Percentiles rank a stretch among this genome's conserved stretches.
Conservation (phyloP, 2,797 vertebrate species). For the Euthynnus affinis region DNA sequence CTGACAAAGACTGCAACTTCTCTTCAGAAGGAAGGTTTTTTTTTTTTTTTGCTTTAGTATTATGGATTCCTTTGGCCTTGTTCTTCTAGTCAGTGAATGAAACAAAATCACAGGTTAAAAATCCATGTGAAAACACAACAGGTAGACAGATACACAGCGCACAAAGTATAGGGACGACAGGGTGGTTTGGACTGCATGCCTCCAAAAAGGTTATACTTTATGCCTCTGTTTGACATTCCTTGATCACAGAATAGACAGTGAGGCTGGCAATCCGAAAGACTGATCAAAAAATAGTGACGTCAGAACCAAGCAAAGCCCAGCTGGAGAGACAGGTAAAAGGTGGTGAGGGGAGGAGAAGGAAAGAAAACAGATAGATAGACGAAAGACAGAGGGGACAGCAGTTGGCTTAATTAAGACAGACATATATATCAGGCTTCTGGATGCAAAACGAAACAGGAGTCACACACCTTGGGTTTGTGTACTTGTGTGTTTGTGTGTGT, state of each 20-base stretch:
- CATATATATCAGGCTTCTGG: slow-evolving; percentile 91
- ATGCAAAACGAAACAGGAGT: slow-evolving; percentile 92
- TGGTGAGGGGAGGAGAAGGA: background rate
- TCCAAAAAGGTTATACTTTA: slow-evolving; percentile 92
- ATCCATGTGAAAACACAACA: slow-evolving; percentile 85
- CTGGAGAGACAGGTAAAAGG: slow-evolving; percentile 82
- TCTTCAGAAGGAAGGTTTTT: slow-evolving; percentile 5
- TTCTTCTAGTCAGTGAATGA: slow-evolving; percentile 19
- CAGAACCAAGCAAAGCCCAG: slow-evolving; percentile 90
- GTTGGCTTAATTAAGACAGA: slow-evolving; percentile 93
- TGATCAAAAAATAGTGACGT: slow-evolving; percentile 46
- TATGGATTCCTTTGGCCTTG: slow-evolving; percentile 24
- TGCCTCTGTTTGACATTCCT: slow-evolving; percentile 92
- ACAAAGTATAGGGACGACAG: slow-evolving; percentile 92
- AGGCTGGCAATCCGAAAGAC: slow-evolving; percentile 47
- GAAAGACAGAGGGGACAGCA: slow-evolving; percentile 69
- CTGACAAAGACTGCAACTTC: slow-evolving; percentile 3
- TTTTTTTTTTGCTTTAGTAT: slow-evolving; percentile 25
- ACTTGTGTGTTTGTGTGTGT: too few relatives aligned
- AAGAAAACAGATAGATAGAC: slow-evolving; percentile 9
- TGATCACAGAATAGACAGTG: slow-evolving; percentile 83
- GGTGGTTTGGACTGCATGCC: slow-evolving; percentile 60
- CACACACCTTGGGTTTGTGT: slow-evolving; percentile 83
- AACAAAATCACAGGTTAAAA: slow-evolving; percentile 37
- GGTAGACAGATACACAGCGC: slow-evolving; percentile 74